phyloP scores from a whole-genome alignment of 2,113 vertebrate species.

The Ammodytes dubius region DNA sequence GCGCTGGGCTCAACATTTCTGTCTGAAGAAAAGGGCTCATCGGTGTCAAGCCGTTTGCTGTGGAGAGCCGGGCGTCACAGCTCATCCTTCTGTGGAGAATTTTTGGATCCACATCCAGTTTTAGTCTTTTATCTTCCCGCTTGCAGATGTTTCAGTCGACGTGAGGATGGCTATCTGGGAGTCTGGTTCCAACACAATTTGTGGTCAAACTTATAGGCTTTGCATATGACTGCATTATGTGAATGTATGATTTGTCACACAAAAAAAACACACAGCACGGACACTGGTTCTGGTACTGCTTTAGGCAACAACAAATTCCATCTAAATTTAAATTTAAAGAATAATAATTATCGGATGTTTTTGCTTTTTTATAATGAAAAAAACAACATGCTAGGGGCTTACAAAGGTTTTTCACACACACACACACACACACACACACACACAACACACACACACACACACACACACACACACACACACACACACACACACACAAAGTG shows the following conservation, averaged over 20 bases:
- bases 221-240: slow-evolving; percentile 13
- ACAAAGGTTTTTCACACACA: background rate
- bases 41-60: slow-evolving; percentile 61
- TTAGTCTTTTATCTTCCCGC: slow-evolving; percentile 76
- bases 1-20: slow-evolving; percentile 66
- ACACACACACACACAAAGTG: background rate
- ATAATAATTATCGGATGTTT: background rate
- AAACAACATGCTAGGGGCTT: background rate
- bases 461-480: background rate
- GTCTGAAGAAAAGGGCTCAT: slow-evolving; percentile 58
- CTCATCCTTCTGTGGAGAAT: slow-evolving; percentile 77
- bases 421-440: background rate
- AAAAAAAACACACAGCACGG: background rate
- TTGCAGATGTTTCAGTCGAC: slow-evolving; percentile 71
- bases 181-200: slow-evolving; percentile 36
- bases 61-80: slow-evolving; percentile 54
- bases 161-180: slow-evolving; percentile 71
- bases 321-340: background rate
- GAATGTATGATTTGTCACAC: slow-evolving; percentile 8
- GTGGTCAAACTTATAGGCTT: slow-evolving; percentile 48
- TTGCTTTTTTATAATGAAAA: background rate
- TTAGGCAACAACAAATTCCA: background rate
- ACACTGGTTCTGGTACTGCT: background rate
- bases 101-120: slow-evolving; percentile 59
- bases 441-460: background rate